Evolutionary conservation across 2,113 vertebrate genomes (phyloP), one percentile per base, ranked within the genome.

Genomic region (Anolis sagrei): DNA sequence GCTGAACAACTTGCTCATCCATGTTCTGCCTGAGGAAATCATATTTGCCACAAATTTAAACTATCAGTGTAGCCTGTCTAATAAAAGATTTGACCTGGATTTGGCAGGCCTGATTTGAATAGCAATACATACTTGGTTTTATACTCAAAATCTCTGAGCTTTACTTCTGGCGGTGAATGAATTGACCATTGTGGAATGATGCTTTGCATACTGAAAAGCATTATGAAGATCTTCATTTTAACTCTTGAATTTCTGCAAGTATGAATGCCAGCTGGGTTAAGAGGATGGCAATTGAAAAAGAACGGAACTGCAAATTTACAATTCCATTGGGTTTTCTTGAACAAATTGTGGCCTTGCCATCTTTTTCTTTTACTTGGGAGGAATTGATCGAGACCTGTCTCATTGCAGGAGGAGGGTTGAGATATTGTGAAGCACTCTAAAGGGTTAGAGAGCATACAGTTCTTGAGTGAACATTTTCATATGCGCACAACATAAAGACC

Each of bases 191-290:
- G n/a, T 27, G 66, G 21, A 76, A 54, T 84, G 44, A 54, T 84
- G 44, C n/a, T 76, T 39, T 76, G 62, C 23, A 69, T 5, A n/a
- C 62, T 48, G 19, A 5, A 32, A 34, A 7, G 32, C 23, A 27
- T 76, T 77, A 48, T 23, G 68, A 32, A 77, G 44, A 68, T 29
- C n/a, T 51, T 84, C 68, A 82, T 27, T 51, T 34, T 81, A 81
- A 14, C 62, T 51, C 32, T 18, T n/a, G 18, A n/a, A 83, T 76
- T 75, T 61, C 66, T 54, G 48, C n/a, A 48, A 49, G n/a, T 36
- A 14, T 34, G 23, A 36, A 36, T 36, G 7, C 62, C 19, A 16
- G 74, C 54, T n/a, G 62, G n/a, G 36, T 77, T 61, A 77, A 36
- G 23, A 3, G 23, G 1, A 16, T 76, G 44, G 29, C 18, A 10